Conservation (phyloP, 1,140 invertebrate species). For the Elysia chlorotica region DNA sequence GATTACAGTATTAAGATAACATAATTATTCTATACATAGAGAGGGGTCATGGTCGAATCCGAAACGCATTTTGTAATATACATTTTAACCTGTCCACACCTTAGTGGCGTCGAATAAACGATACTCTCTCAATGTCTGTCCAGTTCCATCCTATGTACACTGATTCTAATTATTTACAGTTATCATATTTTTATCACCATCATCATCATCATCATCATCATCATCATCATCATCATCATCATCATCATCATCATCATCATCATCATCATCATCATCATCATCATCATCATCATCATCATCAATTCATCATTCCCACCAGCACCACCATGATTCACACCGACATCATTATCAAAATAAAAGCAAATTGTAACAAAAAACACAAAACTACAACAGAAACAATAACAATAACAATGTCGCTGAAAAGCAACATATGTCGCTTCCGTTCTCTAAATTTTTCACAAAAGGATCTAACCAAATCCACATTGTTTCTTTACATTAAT, state of each 20-base stretch:
- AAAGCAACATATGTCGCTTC: too few relatives aligned
- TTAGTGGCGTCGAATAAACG: background rate
- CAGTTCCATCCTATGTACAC: background rate
- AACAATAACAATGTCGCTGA: too few relatives aligned
- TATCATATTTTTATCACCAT: background rate
- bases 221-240: slow-evolving; percentile 13
- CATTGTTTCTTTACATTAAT: too few relatives aligned
- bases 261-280: slow-evolving; percentile 14
- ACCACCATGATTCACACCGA: background rate
- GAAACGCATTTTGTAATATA: too few relatives aligned
- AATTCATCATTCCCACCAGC: slow-evolving; percentile 3
- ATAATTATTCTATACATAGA: too few relatives aligned
- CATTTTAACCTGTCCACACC: background rate
- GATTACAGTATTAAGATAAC: too few relatives aligned
- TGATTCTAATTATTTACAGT: background rate
- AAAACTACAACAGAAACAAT: too few relatives aligned
- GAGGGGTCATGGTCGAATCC: too few relatives aligned
- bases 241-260: slow-evolving; percentile 13
- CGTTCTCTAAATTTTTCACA: too few relatives aligned
- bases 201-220: slow-evolving; percentile 13
- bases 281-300: slow-evolving; percentile 10
- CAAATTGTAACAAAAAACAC: too few relatives aligned
- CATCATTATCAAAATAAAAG: background rate
- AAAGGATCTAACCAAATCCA: too few relatives aligned
- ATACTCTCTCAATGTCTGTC: background rate